These are phyloP conservation scores for Pseudocheirus occidentalis DNA, from an alignment of 2,797 vertebrate genomes.

Conservation along the genomic window DNA sequence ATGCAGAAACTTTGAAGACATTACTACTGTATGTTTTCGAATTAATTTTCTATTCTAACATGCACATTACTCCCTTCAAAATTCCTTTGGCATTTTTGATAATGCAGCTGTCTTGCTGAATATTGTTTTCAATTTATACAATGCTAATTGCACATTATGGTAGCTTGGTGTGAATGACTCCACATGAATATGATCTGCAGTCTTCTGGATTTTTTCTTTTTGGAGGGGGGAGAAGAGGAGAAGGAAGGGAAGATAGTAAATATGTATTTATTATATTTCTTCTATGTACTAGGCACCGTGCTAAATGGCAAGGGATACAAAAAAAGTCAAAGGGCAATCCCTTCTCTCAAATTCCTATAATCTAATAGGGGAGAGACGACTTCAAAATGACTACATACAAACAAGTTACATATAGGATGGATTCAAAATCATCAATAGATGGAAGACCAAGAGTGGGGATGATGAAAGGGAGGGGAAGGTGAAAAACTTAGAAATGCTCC, in stretches of 20 bases:
- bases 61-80: slow-evolving; percentile 74
- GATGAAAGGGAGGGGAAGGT: background rate
- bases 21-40: slow-evolving; percentile 47
- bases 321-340: background rate
- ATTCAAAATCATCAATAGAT: background rate
- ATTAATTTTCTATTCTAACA: slow-evolving; percentile 78
- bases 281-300: background rate
- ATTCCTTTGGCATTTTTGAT: slow-evolving; percentile 75
- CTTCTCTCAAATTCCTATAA: background rate
- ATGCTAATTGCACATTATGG: slow-evolving; percentile 75
- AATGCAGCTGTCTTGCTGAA: slow-evolving; percentile 74
- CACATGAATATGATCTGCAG: slow-evolving; percentile 75
- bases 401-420: background rate
- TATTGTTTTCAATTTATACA: slow-evolving; percentile 77
- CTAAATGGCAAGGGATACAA: background rate
- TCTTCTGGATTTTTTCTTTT: slow-evolving; percentile 50
- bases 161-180: slow-evolving; percentile 69
- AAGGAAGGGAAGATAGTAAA: background rate
- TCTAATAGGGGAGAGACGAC: background rate
- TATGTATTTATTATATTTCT: background rate
- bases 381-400: background rate
- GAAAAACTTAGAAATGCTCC: slow-evolving; percentile 73
- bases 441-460: background rate
- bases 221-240: slow-evolving; percentile 47
- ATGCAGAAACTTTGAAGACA: slow-evolving; percentile 68